phyloP scores from a whole-genome alignment of 2,113 vertebrate genomes.

The Boulengeromyrus knoepffleri region DNA sequence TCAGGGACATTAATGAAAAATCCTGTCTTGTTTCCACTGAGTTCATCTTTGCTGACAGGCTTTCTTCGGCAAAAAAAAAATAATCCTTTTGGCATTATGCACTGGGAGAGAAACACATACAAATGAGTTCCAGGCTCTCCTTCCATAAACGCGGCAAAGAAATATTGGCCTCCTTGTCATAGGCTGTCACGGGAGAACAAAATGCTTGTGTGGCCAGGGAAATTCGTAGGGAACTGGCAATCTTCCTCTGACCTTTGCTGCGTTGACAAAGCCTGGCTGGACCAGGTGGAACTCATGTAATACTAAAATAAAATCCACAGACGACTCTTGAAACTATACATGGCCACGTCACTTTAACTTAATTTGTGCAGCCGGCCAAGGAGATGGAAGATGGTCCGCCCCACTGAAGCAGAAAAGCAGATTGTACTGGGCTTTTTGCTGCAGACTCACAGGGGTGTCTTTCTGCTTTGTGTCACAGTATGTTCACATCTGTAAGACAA shows the following conservation, averaged over 20 bases:
- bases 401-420: conserved; percentile 21
- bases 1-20: conserved; percentile 26
- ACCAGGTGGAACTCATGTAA: conserved; percentile 14
- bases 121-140: conserved; percentile 3
- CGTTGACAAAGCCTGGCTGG: background rate
- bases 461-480: background rate
- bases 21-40: conserved; percentile 16
- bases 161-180: background rate
- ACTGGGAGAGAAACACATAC: background rate
- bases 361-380: conserved; percentile 25
- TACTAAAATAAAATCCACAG: background rate
- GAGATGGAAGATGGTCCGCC: background rate
- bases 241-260: conserved; percentile 19
- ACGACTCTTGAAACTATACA: conserved; percentile 2
- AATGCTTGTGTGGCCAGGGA: background rate
- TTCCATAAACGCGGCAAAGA: background rate
- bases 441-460: background rate
- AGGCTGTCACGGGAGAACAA: background rate
- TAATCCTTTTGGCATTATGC: background rate
- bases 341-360: conserved; percentile 21
- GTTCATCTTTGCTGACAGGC: conserved; percentile 15
- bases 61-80: background rate
- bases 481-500: conserved; percentile 1
- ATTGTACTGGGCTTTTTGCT: conserved; percentile 22
- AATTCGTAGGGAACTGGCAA: background rate